Percentiles rank a stretch among this genome's conserved stretches.
phyloP scores from a whole-genome alignment of 2,113 vertebrate species.

The Amia ocellicauda region DNA sequence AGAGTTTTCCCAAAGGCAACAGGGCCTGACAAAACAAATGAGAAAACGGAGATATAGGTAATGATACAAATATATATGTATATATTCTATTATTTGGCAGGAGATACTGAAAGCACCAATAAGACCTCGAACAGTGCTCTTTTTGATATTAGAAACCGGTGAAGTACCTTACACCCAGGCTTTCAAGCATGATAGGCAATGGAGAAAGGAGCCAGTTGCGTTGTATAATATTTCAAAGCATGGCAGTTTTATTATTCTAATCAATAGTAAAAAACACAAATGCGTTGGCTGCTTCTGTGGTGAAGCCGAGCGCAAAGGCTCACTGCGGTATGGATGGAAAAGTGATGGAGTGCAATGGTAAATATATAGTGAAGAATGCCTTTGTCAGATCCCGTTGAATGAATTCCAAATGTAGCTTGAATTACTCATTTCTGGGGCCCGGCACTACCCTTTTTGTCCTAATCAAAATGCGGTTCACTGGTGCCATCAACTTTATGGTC shows the following conservation, averaged over 20 bases:
- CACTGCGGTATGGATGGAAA: slow-evolving; percentile 6
- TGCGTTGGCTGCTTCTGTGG: neutral
- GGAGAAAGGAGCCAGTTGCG: neutral
- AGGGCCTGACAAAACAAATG: too few species aligned
- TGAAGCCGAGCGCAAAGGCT: neutral
- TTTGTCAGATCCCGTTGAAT: slow-evolving; percentile 6
- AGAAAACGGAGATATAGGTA: too few species aligned
- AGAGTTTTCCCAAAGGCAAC: too few species aligned
- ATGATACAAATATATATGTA: too few species aligned
- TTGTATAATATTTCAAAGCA: slow-evolving; percentile 9
- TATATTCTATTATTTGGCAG: too few species aligned
- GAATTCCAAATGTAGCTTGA: slow-evolving; percentile 4
- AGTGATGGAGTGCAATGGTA: neutral
- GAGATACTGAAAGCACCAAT: too few species aligned
- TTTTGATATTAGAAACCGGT: too few species aligned
- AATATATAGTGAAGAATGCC: slow-evolving; percentile 10
- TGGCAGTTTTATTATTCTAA: slow-evolving; percentile 9
- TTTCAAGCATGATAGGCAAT: too few species aligned
- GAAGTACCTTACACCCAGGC: too few species aligned
- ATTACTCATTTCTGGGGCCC: neutral
- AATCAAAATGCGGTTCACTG: slow-evolving; percentile 9
- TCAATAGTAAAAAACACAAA: neutral
- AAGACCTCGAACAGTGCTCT: too few species aligned
- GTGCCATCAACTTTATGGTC: neutral
- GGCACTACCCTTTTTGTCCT: slow-evolving; percentile 5